phyloP scores from a whole-genome alignment of 1,140 invertebrate species.

The Coptotermes formosanus region DNA sequence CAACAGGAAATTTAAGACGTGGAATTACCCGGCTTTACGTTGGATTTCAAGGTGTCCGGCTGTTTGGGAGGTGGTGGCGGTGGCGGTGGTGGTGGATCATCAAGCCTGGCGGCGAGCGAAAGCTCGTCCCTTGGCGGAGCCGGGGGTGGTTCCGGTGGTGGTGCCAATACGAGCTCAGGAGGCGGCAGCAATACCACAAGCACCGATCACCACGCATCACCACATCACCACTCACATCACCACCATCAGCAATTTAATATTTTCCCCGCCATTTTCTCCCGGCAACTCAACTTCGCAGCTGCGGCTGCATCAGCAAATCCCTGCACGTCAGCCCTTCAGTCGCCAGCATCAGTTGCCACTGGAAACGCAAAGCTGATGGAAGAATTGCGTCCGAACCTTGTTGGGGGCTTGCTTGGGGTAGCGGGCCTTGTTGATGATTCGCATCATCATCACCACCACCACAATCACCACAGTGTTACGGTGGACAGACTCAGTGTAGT shows the following conservation, averaged over 20 bases:
- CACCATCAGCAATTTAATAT: conserved; percentile 79
- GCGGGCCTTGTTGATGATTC: conserved; percentile 70
- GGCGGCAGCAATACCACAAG: not conserved
- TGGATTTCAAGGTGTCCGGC: conserved; percentile 23
- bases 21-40: conserved; percentile 23
- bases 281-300: conserved; percentile 71
- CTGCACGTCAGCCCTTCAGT: conserved; percentile 50
- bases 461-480: conserved; percentile 36
- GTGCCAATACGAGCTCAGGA: not conserved
- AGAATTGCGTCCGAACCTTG: conserved; percentile 75
- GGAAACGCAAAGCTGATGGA: conserved; percentile 63
- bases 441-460: conserved; percentile 57
- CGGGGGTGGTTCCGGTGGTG: conserved; percentile 3
- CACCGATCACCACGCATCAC: conserved; percentile 22
- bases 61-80: not conserved
- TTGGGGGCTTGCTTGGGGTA: conserved; percentile 71
- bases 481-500: conserved; percentile 46
- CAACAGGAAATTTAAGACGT: not conserved
- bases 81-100: not conserved
- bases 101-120: not conserved
- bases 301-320: conserved; percentile 42
- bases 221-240: conserved; percentile 46
- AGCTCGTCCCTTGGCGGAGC: conserved; percentile 1
- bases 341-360: conserved; percentile 50
- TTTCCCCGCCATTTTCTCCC: conserved; percentile 82